Base-by-base conservation (phyloP, 2,797 vertebrate genomes). In the Sebastiscus albofasciatus region DNA sequence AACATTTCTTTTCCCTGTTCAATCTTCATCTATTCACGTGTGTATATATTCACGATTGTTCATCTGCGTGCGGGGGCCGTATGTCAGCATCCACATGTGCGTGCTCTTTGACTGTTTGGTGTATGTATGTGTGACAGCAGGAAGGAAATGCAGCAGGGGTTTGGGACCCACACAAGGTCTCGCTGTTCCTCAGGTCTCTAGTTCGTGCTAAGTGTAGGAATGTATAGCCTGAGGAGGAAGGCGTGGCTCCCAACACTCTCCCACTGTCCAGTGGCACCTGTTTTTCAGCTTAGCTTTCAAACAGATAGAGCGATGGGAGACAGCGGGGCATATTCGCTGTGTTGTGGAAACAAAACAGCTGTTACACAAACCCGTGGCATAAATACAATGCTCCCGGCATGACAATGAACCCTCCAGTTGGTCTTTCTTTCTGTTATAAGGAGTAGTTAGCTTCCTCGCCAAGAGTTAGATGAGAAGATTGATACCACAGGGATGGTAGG, bases 251-350 rank as follows among this genome's bases (percentile, higher is more conserved):
- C 9, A 70, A 80, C 73, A 59, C 88, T 81, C 90, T 89, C 82
- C 66, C 84, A 42, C 85, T 86, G 90, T 92, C 90, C 85, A 14
- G 67, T 66, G 89, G 89, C 93, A 94, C 93, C 94, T 94, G 94
- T 94, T 94, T 93, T 89, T 89, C 77, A 85, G 87, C 80, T 88
- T 59, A 39, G 72, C 59, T 42, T 42, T 42, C 77, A 72, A 75
- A 76, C 76, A 82, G 68, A 87, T 36, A 75, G 75, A 86, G 67
- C 36, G 55, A 82, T 71, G 69, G 68, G 71, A 82, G 81, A 77
- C 86, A 77, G 66, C 18, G 16, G 82, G 49, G 49, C 39, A 66
- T 56, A 72, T 39, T 54, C 52, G 18, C 68, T 42, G n/a, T 87
- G 72, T 83, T 91, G 77, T 86, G 81, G 67, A 91, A 89, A 86